A percentile compares a stretch with the other conserved stretches of the same genome.
Evolutionary conservation across 2,888 invertebrate species (phyloP).

Genomic region (Nomada ruficornis): DNA sequence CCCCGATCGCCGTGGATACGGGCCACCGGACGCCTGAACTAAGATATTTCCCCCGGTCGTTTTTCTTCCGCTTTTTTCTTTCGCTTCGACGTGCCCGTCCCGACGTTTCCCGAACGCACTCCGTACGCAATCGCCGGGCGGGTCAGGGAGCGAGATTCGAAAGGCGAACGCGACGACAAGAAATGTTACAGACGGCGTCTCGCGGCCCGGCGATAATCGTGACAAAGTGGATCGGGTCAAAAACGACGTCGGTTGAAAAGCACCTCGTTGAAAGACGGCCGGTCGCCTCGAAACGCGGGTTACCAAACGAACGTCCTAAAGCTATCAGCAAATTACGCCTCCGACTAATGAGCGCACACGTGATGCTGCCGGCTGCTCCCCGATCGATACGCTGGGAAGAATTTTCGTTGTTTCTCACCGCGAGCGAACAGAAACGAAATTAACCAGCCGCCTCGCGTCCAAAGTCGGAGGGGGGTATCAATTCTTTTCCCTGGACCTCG

Average conservation of each 20-base stretch:
- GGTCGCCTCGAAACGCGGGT: constrained; percentile 1
- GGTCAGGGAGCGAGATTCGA: constrained; percentile 25
- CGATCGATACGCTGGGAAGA: too few relatives aligned
- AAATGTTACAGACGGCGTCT: constrained; percentile 7
- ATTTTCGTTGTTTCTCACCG: too few relatives aligned
- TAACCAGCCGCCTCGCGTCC: background rate
- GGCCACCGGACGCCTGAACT: background rate
- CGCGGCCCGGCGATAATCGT: constrained; percentile 20
- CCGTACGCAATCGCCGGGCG: background rate
- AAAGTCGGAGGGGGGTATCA: background rate
- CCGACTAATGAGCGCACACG: constrained; percentile 6
- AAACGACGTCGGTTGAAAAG: constrained; percentile 38
- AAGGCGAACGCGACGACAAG: constrained; percentile 32
- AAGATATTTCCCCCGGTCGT: background rate
- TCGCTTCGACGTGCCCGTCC: background rate
- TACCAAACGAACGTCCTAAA: constrained; percentile 2
- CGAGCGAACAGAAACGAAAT: background rate
- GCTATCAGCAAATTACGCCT: constrained; percentile 27
- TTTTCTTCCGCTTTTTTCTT: background rate
- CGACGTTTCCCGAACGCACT: background rate
- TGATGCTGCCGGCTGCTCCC: background rate
- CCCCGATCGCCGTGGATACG: background rate
- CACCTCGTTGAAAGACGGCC: constrained; percentile 25
- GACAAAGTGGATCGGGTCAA: constrained; percentile 36
- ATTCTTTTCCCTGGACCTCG: background rate